Evolutionary conservation across 2,797 vertebrate genomes (phyloP).

Genomic region (Pitangus sulphuratus): DNA sequence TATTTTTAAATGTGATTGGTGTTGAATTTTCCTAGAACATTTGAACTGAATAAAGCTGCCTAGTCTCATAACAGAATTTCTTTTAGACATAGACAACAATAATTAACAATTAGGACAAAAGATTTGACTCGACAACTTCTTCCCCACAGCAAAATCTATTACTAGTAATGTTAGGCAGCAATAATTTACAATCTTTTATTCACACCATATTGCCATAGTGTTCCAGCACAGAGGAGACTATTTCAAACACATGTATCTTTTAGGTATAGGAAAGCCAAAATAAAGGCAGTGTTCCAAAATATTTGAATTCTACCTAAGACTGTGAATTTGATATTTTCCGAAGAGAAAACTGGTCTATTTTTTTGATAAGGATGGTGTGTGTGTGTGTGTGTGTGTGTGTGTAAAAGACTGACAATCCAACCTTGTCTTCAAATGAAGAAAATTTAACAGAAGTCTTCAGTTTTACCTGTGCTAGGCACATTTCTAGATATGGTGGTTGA

Average conservation of each 20-base stretch:
- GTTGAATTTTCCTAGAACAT: conserved; percentile 3
- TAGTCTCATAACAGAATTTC: conserved; percentile 42
- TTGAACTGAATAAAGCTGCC: conserved; percentile 24
- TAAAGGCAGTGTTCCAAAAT: neutral
- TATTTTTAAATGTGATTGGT: conserved; percentile 5
- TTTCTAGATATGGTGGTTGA: neutral
- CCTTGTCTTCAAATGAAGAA: neutral
- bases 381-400: fast-evolving
- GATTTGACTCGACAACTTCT: conserved; percentile 3
- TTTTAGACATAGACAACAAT: conserved; percentile 46
- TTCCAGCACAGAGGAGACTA: neutral
- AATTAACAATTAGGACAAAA: conserved; percentile 60
- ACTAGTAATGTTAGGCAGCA: conserved; percentile 10
- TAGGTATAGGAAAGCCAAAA: neutral
- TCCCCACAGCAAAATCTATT: conserved; percentile 52
- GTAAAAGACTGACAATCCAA: neutral
- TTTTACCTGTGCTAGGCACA: neutral
- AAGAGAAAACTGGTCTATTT: neutral
- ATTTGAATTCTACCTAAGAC: neutral
- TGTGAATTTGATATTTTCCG: neutral
- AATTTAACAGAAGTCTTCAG: neutral
- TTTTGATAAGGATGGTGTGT: neutral
- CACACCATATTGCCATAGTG: neutral
- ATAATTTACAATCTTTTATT: conserved; percentile 42
- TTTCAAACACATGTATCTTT: neutral